Base-by-base conservation (phyloP, 1,140 invertebrate species). In the Goniozus legneri region DNA sequence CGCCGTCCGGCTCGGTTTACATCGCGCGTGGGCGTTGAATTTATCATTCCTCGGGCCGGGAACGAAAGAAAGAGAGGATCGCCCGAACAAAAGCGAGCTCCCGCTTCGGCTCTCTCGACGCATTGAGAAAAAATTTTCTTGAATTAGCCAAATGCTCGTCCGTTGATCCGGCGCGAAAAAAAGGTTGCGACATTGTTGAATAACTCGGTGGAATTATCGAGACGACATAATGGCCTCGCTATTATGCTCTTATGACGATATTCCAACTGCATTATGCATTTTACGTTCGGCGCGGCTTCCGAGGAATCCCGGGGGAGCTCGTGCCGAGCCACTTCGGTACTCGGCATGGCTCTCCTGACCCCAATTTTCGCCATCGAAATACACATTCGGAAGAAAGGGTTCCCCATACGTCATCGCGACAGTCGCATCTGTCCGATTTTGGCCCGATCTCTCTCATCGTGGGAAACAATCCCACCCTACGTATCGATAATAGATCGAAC, bases 21-120 rank as follows among this genome's bases (percentile, higher is more conserved):
- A 58, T 33, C 12, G 24, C 44, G 56, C 56, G 56, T 59, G 57
- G 57, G 57, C 48, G 57, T 59, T n/a, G 52, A 56, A 59, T 59
- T 59, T 59, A 59, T 59, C 57, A 43, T 58, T 51, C 44, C 16
- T 47, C 47, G 45, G 20, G 21, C 19, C 33, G 47, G 45, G 47
- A 19, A 27, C 36, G 45, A 27, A 58, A n/a, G n/a, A n/a, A n/a
- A n/a, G n/a, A n/a, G n/a, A n/a, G n/a, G n/a, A n/a, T n/a, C n/a
- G n/a, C n/a, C n/a, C n/a, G n/a, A n/a, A n/a, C n/a, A n/a, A n/a
- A n/a, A n/a, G n/a, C n/a, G n/a, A n/a, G n/a, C n/a, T n/a, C n/a
- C n/a, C n/a, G n/a, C n/a, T n/a, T n/a, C n/a, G n/a, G n/a, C n/a
- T n/a, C n/a, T n/a, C n/a, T n/a, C n/a, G n/a, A n/a, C n/a, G n/a